These are phyloP conservation scores for Poeciliopsis presidionis DNA, from an alignment of 2,797 vertebrate species.

Conservation along the genomic window DNA sequence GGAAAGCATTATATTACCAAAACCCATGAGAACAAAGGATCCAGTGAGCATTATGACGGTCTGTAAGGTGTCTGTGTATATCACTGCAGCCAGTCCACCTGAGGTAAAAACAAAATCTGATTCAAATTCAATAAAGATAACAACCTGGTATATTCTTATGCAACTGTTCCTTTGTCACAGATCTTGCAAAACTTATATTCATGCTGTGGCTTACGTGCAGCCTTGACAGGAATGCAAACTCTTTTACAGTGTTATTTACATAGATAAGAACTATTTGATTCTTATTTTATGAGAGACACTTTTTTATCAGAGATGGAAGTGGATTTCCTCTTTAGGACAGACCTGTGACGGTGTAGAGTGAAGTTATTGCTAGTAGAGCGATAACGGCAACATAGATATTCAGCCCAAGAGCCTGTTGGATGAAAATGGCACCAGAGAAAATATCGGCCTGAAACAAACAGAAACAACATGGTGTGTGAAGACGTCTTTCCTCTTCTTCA, in stretches of 20 bases:
- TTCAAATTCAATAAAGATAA: neutral
- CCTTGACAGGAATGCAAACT: slow-evolving; percentile 63
- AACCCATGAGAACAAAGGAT: slow-evolving; percentile 91
- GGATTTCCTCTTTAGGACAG: slow-evolving; percentile 20
- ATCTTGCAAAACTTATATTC: slow-evolving; percentile 18
- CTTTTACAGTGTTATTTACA: slow-evolving; percentile 1
- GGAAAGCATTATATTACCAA: slow-evolving; percentile 81
- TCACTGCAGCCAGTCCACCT: slow-evolving; percentile 95
- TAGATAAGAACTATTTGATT: slow-evolving; percentile 43
- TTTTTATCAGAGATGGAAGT: slow-evolving; percentile 4
- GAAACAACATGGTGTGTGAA: neutral
- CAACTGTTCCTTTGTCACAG: slow-evolving; percentile 14
- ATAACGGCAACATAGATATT: slow-evolving; percentile 92
- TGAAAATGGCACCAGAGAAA: slow-evolving; percentile 96
- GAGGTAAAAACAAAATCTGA: slow-evolving; percentile 21
- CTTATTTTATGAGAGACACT: slow-evolving; percentile 14
- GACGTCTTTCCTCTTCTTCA: neutral
- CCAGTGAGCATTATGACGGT: slow-evolving; percentile 92
- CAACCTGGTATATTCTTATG: slow-evolving; percentile 2
- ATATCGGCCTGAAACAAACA: slow-evolving; percentile 86
- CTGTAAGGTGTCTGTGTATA: slow-evolving; percentile 96
- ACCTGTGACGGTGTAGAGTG: slow-evolving; percentile 94
- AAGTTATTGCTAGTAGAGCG: slow-evolving; percentile 85
- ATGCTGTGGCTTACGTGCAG: slow-evolving; percentile 22
- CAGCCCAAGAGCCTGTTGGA: slow-evolving; percentile 87